Base-by-base conservation (phyloP, 2,797 vertebrate species). In the Sebastes paucispinis region DNA sequence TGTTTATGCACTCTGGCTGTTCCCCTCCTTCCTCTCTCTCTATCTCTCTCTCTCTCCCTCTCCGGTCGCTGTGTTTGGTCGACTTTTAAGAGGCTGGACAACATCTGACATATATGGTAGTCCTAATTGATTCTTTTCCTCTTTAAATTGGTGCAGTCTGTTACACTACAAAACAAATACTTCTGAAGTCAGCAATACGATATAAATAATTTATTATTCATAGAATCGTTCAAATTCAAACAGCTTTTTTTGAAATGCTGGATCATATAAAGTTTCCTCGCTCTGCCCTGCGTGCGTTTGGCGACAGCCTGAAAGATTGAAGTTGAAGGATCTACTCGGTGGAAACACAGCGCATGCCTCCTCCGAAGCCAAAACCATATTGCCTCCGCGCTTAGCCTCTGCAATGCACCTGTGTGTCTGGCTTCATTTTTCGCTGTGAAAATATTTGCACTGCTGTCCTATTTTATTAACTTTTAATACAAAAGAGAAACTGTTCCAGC, bases 401-500 rank as follows among this genome's bases (percentile, higher is more conserved):
- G 89, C 87, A n/a, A 73, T 69, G 90, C 91, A 94, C 92, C 93
- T 95, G 93, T 91, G 88, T 75, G 84, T 85, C 88, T 86, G 88
- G 91, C 86, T 91, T 88, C 79, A 24, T 92, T 87, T 83, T 89
- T 65, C 66, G 73, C 87, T 91, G 77, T 89, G 83, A 90, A 93
- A 88, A 93, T 93, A 92, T 94, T 94, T 92, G 88, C 89, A 83
- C 86, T 84, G 86, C 91, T 86, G 88, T 93, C 82, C 75, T 80
- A 22, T 91, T 93, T 93, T 91, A 92, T 92, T 93, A 91, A 91
- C 78, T 91, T 92, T 92, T 89, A 92, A 92, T 87, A 89, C 87
- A 87, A 92, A 92, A 86, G 87, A 83, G 89, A 89, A 89, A 82
- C 60, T 84, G 87, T 85, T 90, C 80, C 84, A 88, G 81, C 79